Evolutionary conservation across 2,113 vertebrate genomes (phyloP).

Genomic region (Montifringilla adamsi): DNA sequence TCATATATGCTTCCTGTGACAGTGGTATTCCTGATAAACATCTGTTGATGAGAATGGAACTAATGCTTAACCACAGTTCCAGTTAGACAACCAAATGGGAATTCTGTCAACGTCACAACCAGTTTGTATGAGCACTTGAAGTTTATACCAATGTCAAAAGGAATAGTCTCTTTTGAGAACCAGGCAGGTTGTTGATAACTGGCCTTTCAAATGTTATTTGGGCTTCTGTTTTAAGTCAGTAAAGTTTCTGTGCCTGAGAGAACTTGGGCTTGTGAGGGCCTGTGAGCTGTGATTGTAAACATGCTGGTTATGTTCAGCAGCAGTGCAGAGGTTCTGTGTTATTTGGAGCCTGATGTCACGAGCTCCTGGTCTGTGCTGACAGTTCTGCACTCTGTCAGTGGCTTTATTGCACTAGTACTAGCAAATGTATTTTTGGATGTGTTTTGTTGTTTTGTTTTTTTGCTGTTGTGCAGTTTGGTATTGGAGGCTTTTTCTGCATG

Average conservation of each 20-base stretch:
- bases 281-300: background rate
- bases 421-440: background rate
- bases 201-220: background rate
- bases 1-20: background rate
- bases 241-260: background rate
- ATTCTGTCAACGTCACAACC: background rate
- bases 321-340: background rate
- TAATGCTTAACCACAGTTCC: background rate
- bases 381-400: background rate
- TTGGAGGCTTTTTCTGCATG: background rate
- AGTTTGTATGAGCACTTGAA: background rate
- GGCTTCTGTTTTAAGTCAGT: background rate
- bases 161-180: background rate
- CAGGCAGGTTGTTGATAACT: background rate
- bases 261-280: background rate
- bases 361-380: background rate
- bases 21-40: background rate
- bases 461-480: background rate
- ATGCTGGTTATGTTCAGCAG: background rate
- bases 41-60: background rate
- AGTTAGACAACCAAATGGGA: background rate
- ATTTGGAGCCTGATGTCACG: accelerated
- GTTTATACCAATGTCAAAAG: background rate
- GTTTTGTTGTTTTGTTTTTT: background rate
- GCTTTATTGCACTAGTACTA: background rate